Percentiles rank a stretch among this genome's conserved stretches.
Conservation (phyloP, 2,888 invertebrate genomes). For the Agrochola circellaris region DNA sequence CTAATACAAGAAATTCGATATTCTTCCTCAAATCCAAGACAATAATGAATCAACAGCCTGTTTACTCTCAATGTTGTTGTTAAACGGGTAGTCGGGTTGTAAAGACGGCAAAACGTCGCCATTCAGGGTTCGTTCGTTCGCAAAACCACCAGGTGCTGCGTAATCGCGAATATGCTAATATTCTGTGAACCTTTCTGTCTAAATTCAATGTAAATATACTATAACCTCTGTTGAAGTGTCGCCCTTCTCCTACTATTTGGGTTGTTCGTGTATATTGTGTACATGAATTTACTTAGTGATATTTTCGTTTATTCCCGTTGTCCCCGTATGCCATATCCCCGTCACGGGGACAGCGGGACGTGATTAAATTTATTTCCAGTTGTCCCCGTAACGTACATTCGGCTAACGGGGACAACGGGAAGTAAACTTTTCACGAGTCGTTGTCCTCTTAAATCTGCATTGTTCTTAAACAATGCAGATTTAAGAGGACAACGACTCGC, state of each 20-base stretch:
- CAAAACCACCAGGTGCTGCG: slow-evolving; percentile 45
- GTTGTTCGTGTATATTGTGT: slow-evolving; percentile 9
- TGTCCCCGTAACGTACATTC: too few relatives aligned
- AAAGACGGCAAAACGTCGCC: slow-evolving; percentile 30
- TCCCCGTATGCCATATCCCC: too few relatives aligned
- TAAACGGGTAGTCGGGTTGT: slow-evolving; percentile 22
- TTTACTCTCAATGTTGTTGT: slow-evolving; percentile 20
- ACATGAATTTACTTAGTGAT: slow-evolving; percentile 5
- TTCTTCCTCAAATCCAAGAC: slow-evolving; percentile 14
- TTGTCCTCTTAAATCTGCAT: too few relatives aligned
- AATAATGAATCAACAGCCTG: slow-evolving; percentile 17
- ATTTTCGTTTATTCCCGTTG: too few relatives aligned
- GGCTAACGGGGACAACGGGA: too few relatives aligned
- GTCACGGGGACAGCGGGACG: too few relatives aligned
- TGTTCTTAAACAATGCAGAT: too few relatives aligned
- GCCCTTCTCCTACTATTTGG: slow-evolving; percentile 20
- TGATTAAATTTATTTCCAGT: too few relatives aligned
- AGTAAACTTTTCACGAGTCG: too few relatives aligned
- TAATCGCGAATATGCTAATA: slow-evolving; percentile 58
- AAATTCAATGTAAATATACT: slow-evolving; percentile 37
- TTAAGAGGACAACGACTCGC: too few relatives aligned
- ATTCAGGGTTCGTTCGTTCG: slow-evolving; percentile 25
- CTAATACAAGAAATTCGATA: slow-evolving; percentile 24
- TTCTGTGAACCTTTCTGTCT: slow-evolving; percentile 21
- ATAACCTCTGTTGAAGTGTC: slow-evolving; percentile 12